These are phyloP conservation scores for Alligator mississippiensis DNA, from an alignment of 2,113 vertebrate species.

Conservation along the genomic window DNA sequence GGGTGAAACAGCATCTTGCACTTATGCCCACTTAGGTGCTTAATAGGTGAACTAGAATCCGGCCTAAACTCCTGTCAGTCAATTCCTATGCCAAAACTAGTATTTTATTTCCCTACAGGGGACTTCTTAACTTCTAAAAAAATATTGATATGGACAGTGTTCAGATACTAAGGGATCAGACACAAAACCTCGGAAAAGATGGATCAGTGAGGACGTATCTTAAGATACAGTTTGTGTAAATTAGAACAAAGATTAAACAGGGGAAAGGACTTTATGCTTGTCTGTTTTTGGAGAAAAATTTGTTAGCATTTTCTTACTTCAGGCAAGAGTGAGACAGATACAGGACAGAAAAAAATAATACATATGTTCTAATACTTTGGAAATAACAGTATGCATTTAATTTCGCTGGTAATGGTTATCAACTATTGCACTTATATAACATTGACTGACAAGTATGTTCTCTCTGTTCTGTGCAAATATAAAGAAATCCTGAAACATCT, in stretches of 20 bases:
- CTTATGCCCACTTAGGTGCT: not conserved
- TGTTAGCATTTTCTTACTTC: not conserved
- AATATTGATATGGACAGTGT: not conserved
- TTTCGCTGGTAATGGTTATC: not conserved
- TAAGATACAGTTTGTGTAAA: not conserved
- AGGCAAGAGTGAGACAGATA: not conserved
- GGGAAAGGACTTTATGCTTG: not conserved
- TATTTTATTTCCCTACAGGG: not conserved
- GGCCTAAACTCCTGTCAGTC: rapidly evolving
- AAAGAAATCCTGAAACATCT: not conserved
- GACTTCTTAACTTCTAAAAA: not conserved
- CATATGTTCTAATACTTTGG: not conserved
- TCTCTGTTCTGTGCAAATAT: not conserved
- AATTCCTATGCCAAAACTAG: not conserved
- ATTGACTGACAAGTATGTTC: not conserved
- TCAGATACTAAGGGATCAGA: not conserved
- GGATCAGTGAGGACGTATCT: rapidly evolving
- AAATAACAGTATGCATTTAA: not conserved
- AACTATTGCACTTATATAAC: not conserved
- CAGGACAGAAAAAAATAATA: not conserved
- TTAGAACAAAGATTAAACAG: not conserved
- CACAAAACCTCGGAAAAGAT: not conserved
- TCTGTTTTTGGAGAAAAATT: not conserved
- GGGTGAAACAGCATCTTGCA: no score
- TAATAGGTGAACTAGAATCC: not conserved